Evolutionary conservation across 53 echinoderm and acorn worm species (phyloP).

Genomic region (Glandiceps talaboti): DNA sequence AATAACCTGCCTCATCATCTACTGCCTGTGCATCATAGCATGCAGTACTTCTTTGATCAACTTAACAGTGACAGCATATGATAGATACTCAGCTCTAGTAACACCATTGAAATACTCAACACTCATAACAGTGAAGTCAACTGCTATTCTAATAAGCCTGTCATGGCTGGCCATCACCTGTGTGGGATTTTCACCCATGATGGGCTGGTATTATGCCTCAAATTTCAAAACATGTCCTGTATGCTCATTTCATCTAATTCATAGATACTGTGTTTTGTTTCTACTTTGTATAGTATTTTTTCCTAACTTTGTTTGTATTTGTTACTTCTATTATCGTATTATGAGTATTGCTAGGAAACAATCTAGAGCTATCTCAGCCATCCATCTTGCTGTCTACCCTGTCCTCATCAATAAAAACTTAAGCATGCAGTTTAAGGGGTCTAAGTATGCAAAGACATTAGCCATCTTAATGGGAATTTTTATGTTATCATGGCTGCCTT

Average conservation of each 20-base stretch:
- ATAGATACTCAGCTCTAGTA: constrained; percentile 83
- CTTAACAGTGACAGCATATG: constrained; percentile 69
- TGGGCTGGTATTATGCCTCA: constrained; percentile 6
- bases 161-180: not conserved
- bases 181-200: constrained; percentile 5
- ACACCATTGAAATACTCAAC: constrained; percentile 72
- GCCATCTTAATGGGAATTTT: constrained; percentile 78
- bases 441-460: constrained; percentile 76
- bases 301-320: constrained; percentile 53
- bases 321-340: constrained; percentile 67
- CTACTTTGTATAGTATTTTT: constrained; percentile 49
- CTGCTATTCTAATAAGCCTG: not conserved
- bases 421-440: constrained; percentile 71
- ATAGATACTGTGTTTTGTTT: constrained; percentile 40
- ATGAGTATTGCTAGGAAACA: constrained; percentile 88
- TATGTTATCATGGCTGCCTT: constrained; percentile 58
- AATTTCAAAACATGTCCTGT: not conserved
- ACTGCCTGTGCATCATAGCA: constrained; percentile 44
- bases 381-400: constrained; percentile 67
- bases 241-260: constrained; percentile 17
- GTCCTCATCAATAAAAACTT: constrained; percentile 54
- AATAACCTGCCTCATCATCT: constrained; percentile 41
- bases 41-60: constrained; percentile 65
- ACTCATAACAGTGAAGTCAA: constrained; percentile 33
- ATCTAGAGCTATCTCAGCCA: constrained; percentile 87